These are phyloP conservation scores for Typhlomys cinereus DNA, from an alignment of 2,113 vertebrate genomes.

Conservation along the genomic window DNA sequence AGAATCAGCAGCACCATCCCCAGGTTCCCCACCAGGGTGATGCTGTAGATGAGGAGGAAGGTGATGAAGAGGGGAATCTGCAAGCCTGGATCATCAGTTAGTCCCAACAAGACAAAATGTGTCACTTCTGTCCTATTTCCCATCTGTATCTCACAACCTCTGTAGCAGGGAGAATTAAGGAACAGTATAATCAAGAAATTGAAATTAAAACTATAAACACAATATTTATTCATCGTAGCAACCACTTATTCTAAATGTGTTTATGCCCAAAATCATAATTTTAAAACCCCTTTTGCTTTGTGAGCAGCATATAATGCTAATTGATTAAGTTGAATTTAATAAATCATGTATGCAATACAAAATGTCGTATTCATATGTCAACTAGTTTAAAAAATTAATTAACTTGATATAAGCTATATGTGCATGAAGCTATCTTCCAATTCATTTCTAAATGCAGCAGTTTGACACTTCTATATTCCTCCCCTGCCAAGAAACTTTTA, in stretches of 20 bases:
- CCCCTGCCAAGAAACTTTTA: neutral
- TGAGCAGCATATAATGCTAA: neutral
- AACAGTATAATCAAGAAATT: neutral
- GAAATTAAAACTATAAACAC: neutral
- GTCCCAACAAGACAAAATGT: conserved; percentile 4
- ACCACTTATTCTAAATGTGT: too few relatives aligned
- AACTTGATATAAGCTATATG: too few relatives aligned
- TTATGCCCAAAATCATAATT: neutral
- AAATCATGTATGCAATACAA: neutral
- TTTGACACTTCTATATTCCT: neutral
- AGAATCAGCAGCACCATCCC: neutral
- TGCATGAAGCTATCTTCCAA: neutral
- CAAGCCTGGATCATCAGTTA: neutral
- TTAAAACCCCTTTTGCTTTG: accelerated
- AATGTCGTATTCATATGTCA: neutral
- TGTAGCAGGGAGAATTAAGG: neutral
- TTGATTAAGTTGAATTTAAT: neutral
- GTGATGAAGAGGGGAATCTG: neutral
- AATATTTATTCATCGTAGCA: neutral
- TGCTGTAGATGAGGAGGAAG: neutral
- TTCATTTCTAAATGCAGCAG: neutral
- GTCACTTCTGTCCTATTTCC: neutral
- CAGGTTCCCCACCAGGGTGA: neutral
- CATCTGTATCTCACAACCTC: neutral
- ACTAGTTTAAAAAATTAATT: neutral